Evolutionary conservation across 2,113 vertebrate species (phyloP).

Genomic region (Toxotes chatareus): DNA sequence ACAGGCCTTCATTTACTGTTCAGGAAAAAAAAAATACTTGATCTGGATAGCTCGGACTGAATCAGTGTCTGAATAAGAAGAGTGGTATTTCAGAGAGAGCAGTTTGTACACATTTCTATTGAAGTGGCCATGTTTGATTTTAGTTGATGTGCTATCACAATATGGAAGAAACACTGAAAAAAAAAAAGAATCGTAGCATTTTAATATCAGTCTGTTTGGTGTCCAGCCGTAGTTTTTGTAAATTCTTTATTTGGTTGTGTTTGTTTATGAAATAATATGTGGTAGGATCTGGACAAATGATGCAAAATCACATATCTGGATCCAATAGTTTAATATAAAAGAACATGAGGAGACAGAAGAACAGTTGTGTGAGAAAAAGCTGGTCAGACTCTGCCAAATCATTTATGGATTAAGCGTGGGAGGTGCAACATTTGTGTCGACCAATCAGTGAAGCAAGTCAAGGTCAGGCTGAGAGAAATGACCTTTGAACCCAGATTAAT

Average conservation of each 20-base stretch:
- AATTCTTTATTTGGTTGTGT: conserved; percentile 79
- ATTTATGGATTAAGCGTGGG: conserved; percentile 40
- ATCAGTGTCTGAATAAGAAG: conserved; percentile 53
- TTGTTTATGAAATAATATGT: conserved; percentile 68
- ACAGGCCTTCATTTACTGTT: conserved; percentile 74
- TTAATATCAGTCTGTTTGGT: conserved; percentile 76
- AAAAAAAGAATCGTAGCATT: conserved; percentile 71
- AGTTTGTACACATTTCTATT: conserved; percentile 66
- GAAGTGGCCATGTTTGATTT: conserved; percentile 69
- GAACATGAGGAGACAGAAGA: conserved; percentile 18
- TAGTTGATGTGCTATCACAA: conserved; percentile 68
- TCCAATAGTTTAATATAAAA: conserved; percentile 52
- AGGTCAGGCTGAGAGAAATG: conserved; percentile 8
- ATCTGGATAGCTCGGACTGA: conserved; percentile 51
- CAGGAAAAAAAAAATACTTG: conserved; percentile 71
- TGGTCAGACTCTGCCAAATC: conserved; percentile 56
- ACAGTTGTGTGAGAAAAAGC: conserved; percentile 10
- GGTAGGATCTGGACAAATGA: conserved; percentile 64
- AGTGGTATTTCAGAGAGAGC: conserved; percentile 49
- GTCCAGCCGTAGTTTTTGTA: conserved; percentile 79
- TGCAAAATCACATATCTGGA: conserved; percentile 62
- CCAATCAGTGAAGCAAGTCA: conserved; percentile 20
- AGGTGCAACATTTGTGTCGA: neutral
- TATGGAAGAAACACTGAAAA: conserved; percentile 61
- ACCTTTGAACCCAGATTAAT: conserved; percentile 34